These are phyloP conservation scores for Diplodus puntazzo DNA, from an alignment of 2,797 vertebrate genomes.

Conservation along the genomic window DNA sequence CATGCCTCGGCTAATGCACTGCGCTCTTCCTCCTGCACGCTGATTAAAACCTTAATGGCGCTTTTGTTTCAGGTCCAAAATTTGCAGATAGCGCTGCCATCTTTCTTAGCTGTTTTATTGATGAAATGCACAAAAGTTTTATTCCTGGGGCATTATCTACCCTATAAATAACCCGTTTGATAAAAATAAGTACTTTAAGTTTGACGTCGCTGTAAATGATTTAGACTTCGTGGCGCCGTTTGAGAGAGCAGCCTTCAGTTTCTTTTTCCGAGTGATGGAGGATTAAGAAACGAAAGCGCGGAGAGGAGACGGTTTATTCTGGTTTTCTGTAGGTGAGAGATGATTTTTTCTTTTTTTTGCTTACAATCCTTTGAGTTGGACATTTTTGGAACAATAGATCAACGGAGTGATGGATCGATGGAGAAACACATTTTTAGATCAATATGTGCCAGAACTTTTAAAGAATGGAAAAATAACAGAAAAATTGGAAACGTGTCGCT, in stretches of 20 bases:
- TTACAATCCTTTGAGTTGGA: background rate
- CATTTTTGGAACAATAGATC: background rate
- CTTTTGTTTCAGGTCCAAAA: slow-evolving; percentile 75
- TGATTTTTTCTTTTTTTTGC: background rate
- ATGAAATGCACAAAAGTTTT: slow-evolving; percentile 26
- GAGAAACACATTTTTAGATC: background rate
- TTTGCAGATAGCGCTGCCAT: slow-evolving; percentile 24
- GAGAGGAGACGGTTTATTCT: background rate
- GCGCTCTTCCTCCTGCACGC: slow-evolving; percentile 46
- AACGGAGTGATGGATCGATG: background rate
- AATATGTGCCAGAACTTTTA: background rate
- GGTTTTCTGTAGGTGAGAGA: background rate
- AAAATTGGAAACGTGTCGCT: no score
- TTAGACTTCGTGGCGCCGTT: background rate
- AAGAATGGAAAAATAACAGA: background rate
- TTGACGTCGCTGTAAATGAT: slow-evolving; percentile 11
- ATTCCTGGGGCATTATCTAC: slow-evolving; percentile 15
- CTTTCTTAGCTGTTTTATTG: slow-evolving; percentile 45
- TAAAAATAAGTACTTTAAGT: slow-evolving; percentile 34
- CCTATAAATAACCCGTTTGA: slow-evolving; percentile 39
- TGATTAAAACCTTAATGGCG: slow-evolving; percentile 76
- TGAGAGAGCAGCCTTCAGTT: background rate
- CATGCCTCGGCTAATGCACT: slow-evolving; percentile 66
- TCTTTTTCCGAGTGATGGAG: background rate
- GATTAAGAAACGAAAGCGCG: background rate